These are phyloP conservation scores for Morelia viridis DNA, from an alignment of 2,797 vertebrate genomes.

Conservation along the genomic window DNA sequence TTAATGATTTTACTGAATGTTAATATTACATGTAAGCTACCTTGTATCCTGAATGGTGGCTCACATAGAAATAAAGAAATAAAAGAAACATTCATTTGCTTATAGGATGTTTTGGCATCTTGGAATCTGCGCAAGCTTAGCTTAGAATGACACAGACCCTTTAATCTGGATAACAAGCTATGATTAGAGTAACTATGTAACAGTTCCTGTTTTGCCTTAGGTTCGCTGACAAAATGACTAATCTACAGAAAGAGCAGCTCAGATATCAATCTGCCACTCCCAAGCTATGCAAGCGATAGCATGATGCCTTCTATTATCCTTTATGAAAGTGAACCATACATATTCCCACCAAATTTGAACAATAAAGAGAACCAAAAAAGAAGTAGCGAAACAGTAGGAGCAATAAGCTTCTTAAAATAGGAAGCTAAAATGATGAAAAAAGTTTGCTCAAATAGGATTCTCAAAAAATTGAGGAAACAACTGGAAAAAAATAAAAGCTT, in stretches of 20 bases:
- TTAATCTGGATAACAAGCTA: slow-evolving; percentile 15
- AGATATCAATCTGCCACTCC: neutral
- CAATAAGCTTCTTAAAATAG: slow-evolving; percentile 45
- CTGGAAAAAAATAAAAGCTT: slow-evolving; percentile 21
- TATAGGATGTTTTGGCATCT: neutral
- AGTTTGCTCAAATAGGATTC: slow-evolving; percentile 32
- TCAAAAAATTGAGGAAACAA: slow-evolving; percentile 22
- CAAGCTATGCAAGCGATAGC: slow-evolving; percentile 6
- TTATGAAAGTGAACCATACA: slow-evolving; percentile 27
- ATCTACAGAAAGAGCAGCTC: slow-evolving; percentile 10
- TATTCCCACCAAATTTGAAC: slow-evolving; percentile 12
- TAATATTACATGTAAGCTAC: neutral
- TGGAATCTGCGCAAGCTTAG: neutral
- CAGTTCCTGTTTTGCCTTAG: neutral
- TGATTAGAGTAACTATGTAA: neutral
- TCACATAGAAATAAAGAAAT: neutral
- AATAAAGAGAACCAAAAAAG: slow-evolving; percentile 34
- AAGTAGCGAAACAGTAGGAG: slow-evolving; percentile 20
- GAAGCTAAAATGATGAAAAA: slow-evolving; percentile 39
- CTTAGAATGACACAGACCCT: neutral
- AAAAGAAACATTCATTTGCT: neutral
- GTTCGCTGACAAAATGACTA: neutral
- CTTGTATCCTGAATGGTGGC: neutral
- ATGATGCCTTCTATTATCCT: slow-evolving; percentile 37
- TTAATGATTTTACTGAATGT: neutral